phyloP scores from a whole-genome alignment of 2,888 invertebrate genomes.

The Tenthredo mesomela region DNA sequence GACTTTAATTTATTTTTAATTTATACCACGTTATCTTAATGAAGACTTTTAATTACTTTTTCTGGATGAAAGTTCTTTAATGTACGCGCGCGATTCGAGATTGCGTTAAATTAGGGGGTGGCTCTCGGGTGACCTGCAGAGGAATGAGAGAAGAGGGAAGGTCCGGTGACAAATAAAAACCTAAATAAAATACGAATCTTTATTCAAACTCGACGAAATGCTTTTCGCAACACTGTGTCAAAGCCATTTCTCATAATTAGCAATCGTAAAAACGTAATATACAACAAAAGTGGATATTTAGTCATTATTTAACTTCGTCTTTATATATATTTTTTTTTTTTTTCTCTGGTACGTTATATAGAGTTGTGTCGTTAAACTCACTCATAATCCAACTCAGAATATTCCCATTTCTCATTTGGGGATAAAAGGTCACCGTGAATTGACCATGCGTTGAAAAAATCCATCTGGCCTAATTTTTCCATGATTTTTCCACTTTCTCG shows the following conservation, averaged over 20 bases:
- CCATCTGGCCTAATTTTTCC: conserved; percentile 31
- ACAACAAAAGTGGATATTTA: not conserved
- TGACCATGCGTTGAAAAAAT: conserved; percentile 27
- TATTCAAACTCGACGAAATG: conserved; percentile 29
- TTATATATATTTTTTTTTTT: not conserved
- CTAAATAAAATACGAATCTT: conserved; percentile 41
- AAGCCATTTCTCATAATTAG: conserved; percentile 45
- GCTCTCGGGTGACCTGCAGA: not conserved
- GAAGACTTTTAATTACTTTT: conserved; percentile 71
- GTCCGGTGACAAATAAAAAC: conserved; percentile 33
- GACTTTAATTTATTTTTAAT: conserved; percentile 67
- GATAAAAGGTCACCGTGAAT: conserved; percentile 14
- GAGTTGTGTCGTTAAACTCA: not conserved
- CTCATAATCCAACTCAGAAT: not conserved
- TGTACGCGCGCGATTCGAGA: conserved; percentile 48
- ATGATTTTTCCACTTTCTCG: not conserved
- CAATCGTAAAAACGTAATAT: conserved; percentile 5
- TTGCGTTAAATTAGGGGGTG: conserved; percentile 46
- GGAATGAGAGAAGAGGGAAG: not conserved
- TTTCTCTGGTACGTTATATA: not conserved
- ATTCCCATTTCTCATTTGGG: not conserved
- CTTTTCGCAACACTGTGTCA: conserved; percentile 32
- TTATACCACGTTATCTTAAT: conserved; percentile 69
- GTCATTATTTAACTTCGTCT: not conserved
- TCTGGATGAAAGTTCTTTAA: conserved; percentile 53